A percentile compares a stretch with the other conserved stretches of the same genome.
These are phyloP conservation scores for Oryzias dopingdopingensis DNA, from an alignment of 2,797 vertebrate species.

Conservation along the genomic window DNA sequence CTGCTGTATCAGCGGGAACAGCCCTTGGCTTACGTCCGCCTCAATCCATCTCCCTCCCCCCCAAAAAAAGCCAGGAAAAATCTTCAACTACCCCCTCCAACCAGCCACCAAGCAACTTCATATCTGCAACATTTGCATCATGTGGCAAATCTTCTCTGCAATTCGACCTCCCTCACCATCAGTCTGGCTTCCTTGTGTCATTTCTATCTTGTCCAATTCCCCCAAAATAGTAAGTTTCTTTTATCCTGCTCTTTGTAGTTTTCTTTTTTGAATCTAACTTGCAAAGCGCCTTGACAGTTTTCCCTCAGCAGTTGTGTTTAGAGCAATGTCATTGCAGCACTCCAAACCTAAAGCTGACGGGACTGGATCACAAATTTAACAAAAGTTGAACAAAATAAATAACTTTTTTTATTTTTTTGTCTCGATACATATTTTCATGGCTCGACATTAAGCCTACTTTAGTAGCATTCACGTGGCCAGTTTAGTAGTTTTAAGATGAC, in stretches of 20 bases:
- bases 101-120: constrained; percentile 96
- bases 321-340: constrained; percentile 40
- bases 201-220: constrained; percentile 99
- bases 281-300: constrained; percentile 83
- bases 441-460: constrained; percentile 56
- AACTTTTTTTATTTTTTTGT: constrained; percentile 19
- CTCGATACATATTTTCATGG: constrained; percentile 39
- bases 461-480: background rate
- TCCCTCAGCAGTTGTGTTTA: constrained; percentile 55
- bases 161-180: constrained; percentile 99
- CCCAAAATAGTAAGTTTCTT: constrained; percentile 96
- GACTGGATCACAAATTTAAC: constrained; percentile 26
- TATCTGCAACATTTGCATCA: constrained; percentile 92
- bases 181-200: constrained; percentile 97
- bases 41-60: constrained; percentile 80
- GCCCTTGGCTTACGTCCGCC: constrained; percentile 89
- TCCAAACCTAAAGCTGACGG: constrained; percentile 46
- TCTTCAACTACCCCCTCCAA: constrained; percentile 93
- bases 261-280: constrained; percentile 85
- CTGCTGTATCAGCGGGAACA: constrained; percentile 91
- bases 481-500: background rate
- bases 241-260: constrained; percentile 98
- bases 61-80: constrained; percentile 89
- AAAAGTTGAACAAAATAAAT: constrained; percentile 17
- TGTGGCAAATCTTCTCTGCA: constrained; percentile 99